phyloP scores from a whole-genome alignment of 2,888 invertebrate species.

The Spialia ferax region DNA sequence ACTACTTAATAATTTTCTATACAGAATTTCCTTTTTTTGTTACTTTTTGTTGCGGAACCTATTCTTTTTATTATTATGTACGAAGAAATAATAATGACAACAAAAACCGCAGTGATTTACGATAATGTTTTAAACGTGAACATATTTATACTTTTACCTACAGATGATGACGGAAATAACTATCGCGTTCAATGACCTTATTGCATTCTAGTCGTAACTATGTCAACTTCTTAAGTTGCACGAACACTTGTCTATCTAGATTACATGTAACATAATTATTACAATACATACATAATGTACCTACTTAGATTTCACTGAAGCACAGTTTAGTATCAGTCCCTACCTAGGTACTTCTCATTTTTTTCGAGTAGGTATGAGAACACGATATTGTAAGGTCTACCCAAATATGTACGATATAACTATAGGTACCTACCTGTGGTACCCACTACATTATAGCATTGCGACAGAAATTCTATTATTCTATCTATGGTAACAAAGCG shows the following conservation, averaged over 20 bases:
- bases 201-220: neutral
- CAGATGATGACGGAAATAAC: slow-evolving; percentile 19
- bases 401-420: too few relatives aligned
- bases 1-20: neutral
- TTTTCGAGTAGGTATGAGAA: too few relatives aligned
- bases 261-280: neutral
- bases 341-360: too few relatives aligned
- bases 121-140: slow-evolving; percentile 3
- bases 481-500: too few relatives aligned
- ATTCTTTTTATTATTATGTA: neutral
- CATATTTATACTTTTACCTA: neutral
- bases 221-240: neutral
- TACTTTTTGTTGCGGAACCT: neutral
- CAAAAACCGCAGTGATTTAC: neutral
- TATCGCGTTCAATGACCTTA: slow-evolving; percentile 31
- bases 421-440: too few relatives aligned
- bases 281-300: too few relatives aligned
- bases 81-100: neutral
- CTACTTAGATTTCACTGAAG: too few relatives aligned
- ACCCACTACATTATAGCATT: too few relatives aligned
- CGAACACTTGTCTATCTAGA: neutral
- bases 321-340: too few relatives aligned
- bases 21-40: neutral
- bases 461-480: too few relatives aligned
- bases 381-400: too few relatives aligned